Conservation (phyloP, 2,113 vertebrate genomes). For the Oncorhynchus kisutch region DNA sequence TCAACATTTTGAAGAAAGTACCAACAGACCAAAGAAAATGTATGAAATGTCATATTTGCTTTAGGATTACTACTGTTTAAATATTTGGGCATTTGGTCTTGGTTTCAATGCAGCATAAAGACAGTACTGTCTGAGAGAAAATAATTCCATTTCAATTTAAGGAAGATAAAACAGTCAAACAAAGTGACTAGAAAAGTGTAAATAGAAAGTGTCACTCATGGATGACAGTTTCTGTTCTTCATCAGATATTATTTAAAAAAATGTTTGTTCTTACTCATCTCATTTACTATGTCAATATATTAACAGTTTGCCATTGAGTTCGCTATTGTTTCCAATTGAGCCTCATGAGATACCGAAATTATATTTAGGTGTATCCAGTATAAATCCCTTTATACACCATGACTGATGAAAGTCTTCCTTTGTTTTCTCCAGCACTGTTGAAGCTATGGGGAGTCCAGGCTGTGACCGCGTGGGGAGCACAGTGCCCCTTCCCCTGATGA, state of each 20-base stretch:
- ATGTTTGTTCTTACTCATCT: background rate
- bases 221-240: background rate
- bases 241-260: background rate
- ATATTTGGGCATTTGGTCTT: conserved; percentile 34
- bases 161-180: background rate
- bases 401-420: background rate
- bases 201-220: too few relatives aligned
- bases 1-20: conserved; percentile 25
- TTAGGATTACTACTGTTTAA: conserved; percentile 49
- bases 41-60: conserved; percentile 48
- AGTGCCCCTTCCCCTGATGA: conserved; percentile 39
- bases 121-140: conserved; percentile 1
- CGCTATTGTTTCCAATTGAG: background rate
- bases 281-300: background rate
- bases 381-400: background rate
- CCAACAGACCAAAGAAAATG: conserved; percentile 28
- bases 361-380: background rate
- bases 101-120: conserved; percentile 20
- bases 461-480: conserved; percentile 58
- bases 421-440: conserved; percentile 14
- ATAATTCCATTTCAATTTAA: background rate
- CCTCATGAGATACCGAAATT: background rate
- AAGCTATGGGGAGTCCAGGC: conserved; percentile 80
- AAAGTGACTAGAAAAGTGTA: background rate
- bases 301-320: background rate